Conservation (phyloP, 2,797 vertebrate genomes). For the Rhodeus uyekii region DNA sequence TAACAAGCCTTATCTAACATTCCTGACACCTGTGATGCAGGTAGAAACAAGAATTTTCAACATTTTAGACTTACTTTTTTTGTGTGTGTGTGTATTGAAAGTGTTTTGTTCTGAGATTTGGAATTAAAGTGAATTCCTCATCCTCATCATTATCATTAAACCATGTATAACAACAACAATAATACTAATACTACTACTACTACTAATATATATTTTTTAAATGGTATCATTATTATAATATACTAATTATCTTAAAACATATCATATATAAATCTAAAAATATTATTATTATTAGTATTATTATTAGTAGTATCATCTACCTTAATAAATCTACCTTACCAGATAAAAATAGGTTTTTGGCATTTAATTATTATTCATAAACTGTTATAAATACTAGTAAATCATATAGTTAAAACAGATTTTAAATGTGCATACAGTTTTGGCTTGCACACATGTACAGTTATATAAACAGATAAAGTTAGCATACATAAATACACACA, state of each 20-base stretch:
- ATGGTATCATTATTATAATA: no score
- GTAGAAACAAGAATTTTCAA: not conserved
- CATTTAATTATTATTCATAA: not conserved
- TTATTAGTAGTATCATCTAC: not conserved
- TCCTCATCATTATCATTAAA: no score
- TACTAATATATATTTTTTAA: no score
- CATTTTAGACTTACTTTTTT: no score
- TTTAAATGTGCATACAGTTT: constrained; percentile 52
- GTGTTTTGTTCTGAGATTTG: no score
- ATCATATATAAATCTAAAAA: not conserved
- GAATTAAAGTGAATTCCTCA: no score
- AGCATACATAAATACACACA: not conserved
- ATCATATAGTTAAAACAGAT: not conserved
- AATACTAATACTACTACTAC: no score
- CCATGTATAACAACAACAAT: not conserved
- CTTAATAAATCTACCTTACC: no score
- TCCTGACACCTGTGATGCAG: not conserved
- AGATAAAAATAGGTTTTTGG: not conserved
- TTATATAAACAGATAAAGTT: not conserved
- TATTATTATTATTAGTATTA: no score
- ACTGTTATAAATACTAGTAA: not conserved
- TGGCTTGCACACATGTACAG: constrained; percentile 18
- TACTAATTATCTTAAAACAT: not conserved
- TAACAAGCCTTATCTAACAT: constrained; percentile 25
- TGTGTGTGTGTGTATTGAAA: no score